These are phyloP conservation scores for Rhyacophila evoluta DNA, from an alignment of 2,888 invertebrate species.

Conservation along the genomic window DNA sequence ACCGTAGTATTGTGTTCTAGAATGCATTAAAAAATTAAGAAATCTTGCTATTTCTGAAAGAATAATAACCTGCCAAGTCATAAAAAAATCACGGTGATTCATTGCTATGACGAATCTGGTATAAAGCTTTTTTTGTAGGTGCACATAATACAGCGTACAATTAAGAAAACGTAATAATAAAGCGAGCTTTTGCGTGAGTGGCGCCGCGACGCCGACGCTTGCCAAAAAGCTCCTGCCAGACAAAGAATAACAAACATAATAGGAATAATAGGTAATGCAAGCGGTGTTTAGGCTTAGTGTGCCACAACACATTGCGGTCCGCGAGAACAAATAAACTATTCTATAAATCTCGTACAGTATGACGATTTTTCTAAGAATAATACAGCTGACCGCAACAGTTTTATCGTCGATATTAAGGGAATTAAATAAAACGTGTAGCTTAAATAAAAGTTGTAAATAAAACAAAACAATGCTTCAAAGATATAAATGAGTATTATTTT, in stretches of 20 bases:
- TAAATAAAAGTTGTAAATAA: too few species aligned
- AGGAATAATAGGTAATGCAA: neutral
- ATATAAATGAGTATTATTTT: too few species aligned
- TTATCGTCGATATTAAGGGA: too few species aligned
- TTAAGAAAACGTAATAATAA: slow-evolving; percentile 1
- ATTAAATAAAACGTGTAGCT: too few species aligned
- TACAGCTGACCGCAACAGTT: too few species aligned
- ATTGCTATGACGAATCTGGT: neutral
- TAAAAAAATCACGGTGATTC: neutral
- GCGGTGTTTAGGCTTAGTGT: neutral
- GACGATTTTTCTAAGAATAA: too few species aligned
- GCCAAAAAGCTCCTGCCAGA: slow-evolving; percentile 1
- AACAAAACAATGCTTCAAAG: too few species aligned
- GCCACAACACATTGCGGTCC: neutral
- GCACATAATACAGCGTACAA: neutral
- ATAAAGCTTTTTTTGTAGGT: neutral
- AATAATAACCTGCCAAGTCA: neutral
- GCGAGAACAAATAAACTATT: too few species aligned
- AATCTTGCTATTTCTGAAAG: neutral
- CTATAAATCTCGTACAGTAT: too few species aligned
- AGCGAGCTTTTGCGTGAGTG: slow-evolving; percentile 18
- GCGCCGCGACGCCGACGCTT: neutral
- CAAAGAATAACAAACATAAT: neutral
- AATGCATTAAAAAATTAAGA: too few species aligned
- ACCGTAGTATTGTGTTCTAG: too few species aligned